Percentiles rank a stretch among this genome's conserved stretches.
Conservation (phyloP, 2,113 vertebrate species). For the Hippocampus barbouri region DNA sequence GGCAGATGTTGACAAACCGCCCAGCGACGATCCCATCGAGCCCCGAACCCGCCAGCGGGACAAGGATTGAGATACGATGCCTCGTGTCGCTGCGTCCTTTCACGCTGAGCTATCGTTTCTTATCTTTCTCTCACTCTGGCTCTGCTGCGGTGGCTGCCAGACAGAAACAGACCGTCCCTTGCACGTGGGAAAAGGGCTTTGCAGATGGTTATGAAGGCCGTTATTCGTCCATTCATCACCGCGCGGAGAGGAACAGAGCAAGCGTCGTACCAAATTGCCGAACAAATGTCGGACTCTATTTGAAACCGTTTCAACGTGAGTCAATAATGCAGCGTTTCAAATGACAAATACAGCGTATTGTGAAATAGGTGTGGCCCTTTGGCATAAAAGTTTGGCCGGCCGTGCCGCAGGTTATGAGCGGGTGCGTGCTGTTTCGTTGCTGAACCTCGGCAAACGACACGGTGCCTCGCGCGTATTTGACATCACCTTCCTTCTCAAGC, state of each 20-base stretch:
- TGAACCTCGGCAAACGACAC: not conserved
- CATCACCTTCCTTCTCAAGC: not conserved
- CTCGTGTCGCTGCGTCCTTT: conserved; percentile 22
- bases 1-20: conserved; percentile 56
- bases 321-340: not conserved
- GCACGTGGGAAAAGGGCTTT: not conserved
- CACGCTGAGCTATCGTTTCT: conserved; percentile 36
- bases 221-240: not conserved
- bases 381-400: too few species aligned
- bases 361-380: too few species aligned
- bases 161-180: not conserved
- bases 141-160: conserved; percentile 10
- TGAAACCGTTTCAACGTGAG: not conserved
- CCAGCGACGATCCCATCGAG: conserved; percentile 37
- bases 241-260: not conserved
- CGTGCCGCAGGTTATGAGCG: not conserved
- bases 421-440: not conserved
- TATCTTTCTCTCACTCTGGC: conserved; percentile 25
- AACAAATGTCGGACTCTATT: not conserved
- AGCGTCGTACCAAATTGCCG: not conserved
- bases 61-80: conserved; percentile 23
- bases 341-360: too few species aligned
- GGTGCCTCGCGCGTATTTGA: not conserved
- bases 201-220: not conserved
- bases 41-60: conserved; percentile 39